These are phyloP conservation scores for Eupithecia subumbrata DNA, from an alignment of 2,888 invertebrate genomes.

Conservation along the genomic window DNA sequence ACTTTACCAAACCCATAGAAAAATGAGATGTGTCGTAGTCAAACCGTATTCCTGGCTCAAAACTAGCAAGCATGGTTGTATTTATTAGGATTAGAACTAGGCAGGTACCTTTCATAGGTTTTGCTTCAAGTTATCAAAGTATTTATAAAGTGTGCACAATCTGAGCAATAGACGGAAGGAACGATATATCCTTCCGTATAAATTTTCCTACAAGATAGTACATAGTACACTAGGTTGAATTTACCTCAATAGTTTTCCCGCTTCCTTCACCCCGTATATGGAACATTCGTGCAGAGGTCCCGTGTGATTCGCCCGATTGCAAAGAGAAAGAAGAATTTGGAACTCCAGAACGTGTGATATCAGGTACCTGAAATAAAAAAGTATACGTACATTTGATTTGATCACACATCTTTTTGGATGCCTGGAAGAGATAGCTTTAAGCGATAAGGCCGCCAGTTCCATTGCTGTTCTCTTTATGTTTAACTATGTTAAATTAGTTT, in stretches of 20 bases:
- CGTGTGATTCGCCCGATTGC: conserved; percentile 86
- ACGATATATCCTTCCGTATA: background rate
- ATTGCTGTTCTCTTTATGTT: no score
- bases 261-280: conserved; percentile 86
- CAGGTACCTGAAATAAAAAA: conserved; percentile 74
- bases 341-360: conserved; percentile 90
- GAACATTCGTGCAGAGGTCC: conserved; percentile 89
- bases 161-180: background rate
- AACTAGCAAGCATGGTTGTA: no score
- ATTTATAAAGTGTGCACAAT: background rate
- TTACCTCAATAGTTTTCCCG: conserved; percentile 86
- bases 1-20: no score
- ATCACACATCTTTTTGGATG: no score
- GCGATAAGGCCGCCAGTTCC: no score
- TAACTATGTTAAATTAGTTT: no score
- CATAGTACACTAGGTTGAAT: background rate
- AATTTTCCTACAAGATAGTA: background rate
- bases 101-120: background rate
- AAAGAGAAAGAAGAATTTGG: conserved; percentile 89
- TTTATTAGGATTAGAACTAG: no score
- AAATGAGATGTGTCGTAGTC: no score
- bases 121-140: background rate
- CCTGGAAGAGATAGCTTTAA: no score
- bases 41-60: no score
- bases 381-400: no score